Base-by-base conservation (phyloP, 2,888 invertebrate genomes). In the Chalcis sispes region DNA sequence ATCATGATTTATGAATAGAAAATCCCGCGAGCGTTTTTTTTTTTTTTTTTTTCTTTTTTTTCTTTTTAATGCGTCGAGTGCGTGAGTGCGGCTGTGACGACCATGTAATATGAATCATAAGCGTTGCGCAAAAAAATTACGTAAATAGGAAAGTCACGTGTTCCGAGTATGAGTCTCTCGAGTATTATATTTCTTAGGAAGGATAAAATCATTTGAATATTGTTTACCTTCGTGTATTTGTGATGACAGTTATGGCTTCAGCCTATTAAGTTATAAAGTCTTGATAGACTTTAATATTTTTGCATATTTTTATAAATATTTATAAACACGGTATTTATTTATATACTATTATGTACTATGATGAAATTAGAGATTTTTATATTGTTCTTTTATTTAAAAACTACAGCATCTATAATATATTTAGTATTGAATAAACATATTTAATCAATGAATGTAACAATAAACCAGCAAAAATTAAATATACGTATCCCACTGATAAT, bases 161-260 rank as follows among this genome's bases (percentile, higher is more conserved):
- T n/a, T n/a, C n/a, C 4, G 50, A 13, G 32, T 18, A 15, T 1
- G 3, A 23, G 32, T 50, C 20, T 42, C 36, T 7, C 36, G 23
- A 40, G 25, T 25, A 25, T 58, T 66, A 18, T 59, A 46, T 58
- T 48, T 46, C 69, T 56, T 69, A 46, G 46, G 69, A 69, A 58
- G 29, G 15, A 3, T 1, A 3, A 5, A 25, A 54, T 40, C 15
- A 40, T 54, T 20, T 20, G 18, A 40, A 52, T n/a, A 42, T 58
- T 69, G 42, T 56, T 52, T 65, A 40, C 1, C 36, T 10, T 58
- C 54, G 13, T 46, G 7, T 29, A 29, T 46, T 67, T 27, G 15
- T 54, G 25, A 13, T 25, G 65, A 65, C 52, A 23, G 52, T 52
- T 65, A 65, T 25, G 1, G 1, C 7, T 13, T 1, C 2, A 27